Percentiles rank a stretch among this genome's conserved stretches.
phyloP scores from a whole-genome alignment of 2,888 invertebrate species.

The Slavum lentiscoides region DNA sequence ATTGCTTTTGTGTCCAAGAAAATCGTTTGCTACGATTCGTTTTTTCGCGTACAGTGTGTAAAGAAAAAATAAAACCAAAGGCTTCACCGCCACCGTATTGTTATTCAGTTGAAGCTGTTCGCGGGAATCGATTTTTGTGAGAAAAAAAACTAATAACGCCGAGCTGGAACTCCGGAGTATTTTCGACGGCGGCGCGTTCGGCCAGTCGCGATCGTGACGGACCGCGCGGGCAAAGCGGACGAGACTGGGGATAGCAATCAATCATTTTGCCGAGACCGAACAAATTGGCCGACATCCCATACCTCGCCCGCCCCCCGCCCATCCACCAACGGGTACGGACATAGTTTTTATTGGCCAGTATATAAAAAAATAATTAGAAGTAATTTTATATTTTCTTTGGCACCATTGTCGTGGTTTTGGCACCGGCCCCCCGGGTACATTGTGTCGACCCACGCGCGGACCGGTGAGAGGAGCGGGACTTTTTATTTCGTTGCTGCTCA shows the following conservation, averaged over 20 bases:
- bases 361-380: constrained; percentile 49
- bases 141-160: too few species aligned
- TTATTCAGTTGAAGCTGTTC: too few species aligned
- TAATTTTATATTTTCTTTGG: constrained; percentile 53
- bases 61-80: too few species aligned
- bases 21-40: too few species aligned
- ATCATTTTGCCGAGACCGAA: constrained; percentile 33
- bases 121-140: too few species aligned
- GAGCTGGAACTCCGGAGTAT: too few species aligned
- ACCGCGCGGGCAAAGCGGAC: background rate
- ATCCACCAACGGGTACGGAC: background rate
- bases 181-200: too few species aligned
- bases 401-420: constrained; percentile 50
- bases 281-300: constrained; percentile 46
- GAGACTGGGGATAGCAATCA: constrained; percentile 14
- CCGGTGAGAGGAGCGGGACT: too few species aligned
- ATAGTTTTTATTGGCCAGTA: constrained; percentile 41
- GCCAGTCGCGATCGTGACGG: too few species aligned
- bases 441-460: constrained; percentile 19
- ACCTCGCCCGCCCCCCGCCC: background rate
- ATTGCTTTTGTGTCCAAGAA: too few species aligned
- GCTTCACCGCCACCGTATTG: too few species aligned
- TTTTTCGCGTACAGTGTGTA: too few species aligned
- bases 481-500: background rate
- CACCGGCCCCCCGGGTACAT: constrained; percentile 16